Evolutionary conservation across 2,113 vertebrate species (phyloP), one percentile per base, ranked within the genome.

Genomic region (Micronycteris hirsuta): DNA sequence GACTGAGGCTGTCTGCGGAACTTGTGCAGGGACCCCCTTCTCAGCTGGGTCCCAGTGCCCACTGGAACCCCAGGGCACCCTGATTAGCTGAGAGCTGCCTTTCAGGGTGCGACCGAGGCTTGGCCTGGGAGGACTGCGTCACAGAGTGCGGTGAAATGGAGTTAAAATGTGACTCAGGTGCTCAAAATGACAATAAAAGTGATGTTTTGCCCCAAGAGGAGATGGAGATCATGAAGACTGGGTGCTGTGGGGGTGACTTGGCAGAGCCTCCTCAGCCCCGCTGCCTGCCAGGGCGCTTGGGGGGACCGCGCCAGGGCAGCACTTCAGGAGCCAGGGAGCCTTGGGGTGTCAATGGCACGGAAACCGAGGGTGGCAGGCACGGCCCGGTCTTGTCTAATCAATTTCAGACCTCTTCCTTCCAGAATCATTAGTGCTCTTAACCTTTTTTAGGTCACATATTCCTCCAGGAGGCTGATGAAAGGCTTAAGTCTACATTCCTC

Each of bases 391-490:
- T 73, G 63, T 89, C 78, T 49, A 73, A 86, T 95, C 83, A 41
- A 67, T 94, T 80, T 88, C 56, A 94, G 91, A 68, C 61, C 70
- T 95, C 89, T 92, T 89, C 87, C 84, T 97, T 92, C 85, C 89
- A 86, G 96, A 96, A 93, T 26, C 19, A 65, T 80, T 56, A 28
- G 61, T 86, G 63, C 74, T 94, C 49, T 88, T 96, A 89, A 97
- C 95, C 78, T 86, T 95, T 97, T 97, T 93, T 95, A 96, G 97
- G 95, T 97, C 95, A 84, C 22, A 54, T 91, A 94, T 93, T 93
- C 94, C 95, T 96, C 63, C 61, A 93, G 95, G 97, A 94, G 88
- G 95, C 78, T 28, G 68, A 86, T 10, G 77, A 65, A 96, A 89
- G 68, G 68, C 68, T 26, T 86, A 91, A 96, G 93, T 81, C 85